Base-by-base conservation (phyloP, 37 sponge, comb jelly and placozoan species). In the Oscarella lobularis region DNA sequence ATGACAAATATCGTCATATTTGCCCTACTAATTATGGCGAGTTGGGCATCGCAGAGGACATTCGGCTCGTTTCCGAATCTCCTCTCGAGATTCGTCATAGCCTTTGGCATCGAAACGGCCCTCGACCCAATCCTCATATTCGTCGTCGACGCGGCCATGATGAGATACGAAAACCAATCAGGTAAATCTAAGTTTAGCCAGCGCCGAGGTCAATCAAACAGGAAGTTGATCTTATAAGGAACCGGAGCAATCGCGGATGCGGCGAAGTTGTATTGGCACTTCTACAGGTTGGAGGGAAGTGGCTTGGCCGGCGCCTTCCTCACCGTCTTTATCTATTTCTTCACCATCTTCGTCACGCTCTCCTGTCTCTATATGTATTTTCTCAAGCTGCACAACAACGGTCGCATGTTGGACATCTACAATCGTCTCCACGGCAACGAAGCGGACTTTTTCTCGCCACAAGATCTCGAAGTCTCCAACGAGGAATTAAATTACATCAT, bases 351-450 rank as follows among this genome's bases (percentile, higher is more conserved):
- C 33, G 66, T 80, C 39, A 66, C 73, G 32, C 41, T 71, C 27
- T 74, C 70, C 3, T 72, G 70, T 4, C 72, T 80, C 34, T 80
- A 80, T 67, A 80, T 80, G 81, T 80, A 80, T 75, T 80, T 67
- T 68, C 37, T 80, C 66, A 40, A 73, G 69, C 38, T 80, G 34
- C 81, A 80, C 30, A 37, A 67, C 3, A 80, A 80, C 40, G 81
- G 81, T 3, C 33, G 81, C 36, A n/a, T 80, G 33, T 30, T 80
- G 38, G 81, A 80, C 38, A 39, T 80, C 20, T 80, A 66, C 30
- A 54, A 67, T 20, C 76, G 81, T 37, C 75, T 80, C 2, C 67
- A 67, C 5, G 81, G 81, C 3, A 75, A 66, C 36, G 29, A 74
- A n/a, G 76, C 36, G 20, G 77, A 80, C 65, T 80, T 80, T 75